Percentiles rank a stretch among this genome's conserved stretches.
phyloP scores from a whole-genome alignment of 2,888 invertebrate genomes.

The Leucozona laternaria region DNA sequence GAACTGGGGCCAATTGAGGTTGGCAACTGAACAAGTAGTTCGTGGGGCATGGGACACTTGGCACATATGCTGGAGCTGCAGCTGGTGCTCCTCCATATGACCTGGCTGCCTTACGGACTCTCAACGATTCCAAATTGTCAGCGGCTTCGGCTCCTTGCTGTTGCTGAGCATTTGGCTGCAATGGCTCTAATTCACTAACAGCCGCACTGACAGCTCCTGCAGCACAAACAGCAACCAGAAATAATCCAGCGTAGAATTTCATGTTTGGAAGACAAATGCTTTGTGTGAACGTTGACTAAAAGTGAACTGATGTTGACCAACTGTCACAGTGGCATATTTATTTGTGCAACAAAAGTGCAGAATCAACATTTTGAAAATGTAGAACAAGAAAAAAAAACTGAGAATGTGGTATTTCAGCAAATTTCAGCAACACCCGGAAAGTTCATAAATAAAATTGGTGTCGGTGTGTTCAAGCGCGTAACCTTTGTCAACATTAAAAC shows the following conservation, averaged over 20 bases:
- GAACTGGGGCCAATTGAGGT: conserved; percentile 59
- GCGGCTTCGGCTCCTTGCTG: conserved; percentile 13
- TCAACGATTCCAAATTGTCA: conserved; percentile 65
- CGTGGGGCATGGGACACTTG: conserved; percentile 65
- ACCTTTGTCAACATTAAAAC: conserved; percentile 15
- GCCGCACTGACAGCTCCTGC: conserved; percentile 40
- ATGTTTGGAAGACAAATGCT: conserved; percentile 32
- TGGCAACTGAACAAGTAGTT: conserved; percentile 70
- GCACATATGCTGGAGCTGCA: conserved; percentile 36
- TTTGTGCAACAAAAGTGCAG: conserved; percentile 61
- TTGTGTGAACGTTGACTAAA: conserved; percentile 44
- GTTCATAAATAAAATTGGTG: conserved; percentile 34
- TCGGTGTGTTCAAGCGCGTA: conserved; percentile 20
- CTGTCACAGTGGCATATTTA: conserved; percentile 59
- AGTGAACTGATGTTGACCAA: conserved; percentile 64
- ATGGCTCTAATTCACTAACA: conserved; percentile 37
- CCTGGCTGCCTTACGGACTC: conserved; percentile 63
- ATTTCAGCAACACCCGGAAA: conserved; percentile 60
- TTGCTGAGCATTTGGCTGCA: conserved; percentile 39
- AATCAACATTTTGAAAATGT: conserved; percentile 51
- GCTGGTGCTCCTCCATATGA: conserved; percentile 54
- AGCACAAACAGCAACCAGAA: conserved; percentile 55
- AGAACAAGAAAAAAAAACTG: neutral
- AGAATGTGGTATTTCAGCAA: conserved; percentile 4
- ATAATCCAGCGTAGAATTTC: conserved; percentile 65